Conservation (phyloP, 2,113 vertebrate species). For the Gallinago media region DNA sequence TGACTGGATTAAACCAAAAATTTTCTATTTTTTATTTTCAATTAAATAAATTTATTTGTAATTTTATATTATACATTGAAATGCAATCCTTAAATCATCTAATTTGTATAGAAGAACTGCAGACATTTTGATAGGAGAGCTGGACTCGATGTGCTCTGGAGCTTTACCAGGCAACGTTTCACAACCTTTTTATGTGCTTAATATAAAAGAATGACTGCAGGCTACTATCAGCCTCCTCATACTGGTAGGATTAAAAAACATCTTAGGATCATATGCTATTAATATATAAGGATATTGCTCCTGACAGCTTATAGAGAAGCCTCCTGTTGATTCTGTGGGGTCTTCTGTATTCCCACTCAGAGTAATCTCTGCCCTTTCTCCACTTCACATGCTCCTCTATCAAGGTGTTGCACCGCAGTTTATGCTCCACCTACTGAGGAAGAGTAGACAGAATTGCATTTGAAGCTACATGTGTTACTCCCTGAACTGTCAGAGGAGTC, state of each 20-base stretch:
- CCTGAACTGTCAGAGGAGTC: constrained; percentile 66
- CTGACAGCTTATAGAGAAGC: not conserved
- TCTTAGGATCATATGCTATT: not conserved
- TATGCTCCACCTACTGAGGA: not conserved
- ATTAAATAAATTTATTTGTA: not conserved
- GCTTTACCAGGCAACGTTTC: not conserved
- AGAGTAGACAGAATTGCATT: not conserved
- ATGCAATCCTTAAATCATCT: not conserved
- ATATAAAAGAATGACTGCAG: not conserved
- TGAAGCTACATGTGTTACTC: not conserved
- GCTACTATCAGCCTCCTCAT: not conserved
- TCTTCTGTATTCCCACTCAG: not conserved
- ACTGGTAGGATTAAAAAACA: not conserved
- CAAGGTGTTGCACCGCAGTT: not conserved
- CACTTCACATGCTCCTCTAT: not conserved
- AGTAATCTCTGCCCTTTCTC: not conserved
- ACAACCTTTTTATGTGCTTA: not conserved
- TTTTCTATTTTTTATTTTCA: not conserved
- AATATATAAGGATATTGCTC: not conserved
- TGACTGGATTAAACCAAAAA: not conserved
- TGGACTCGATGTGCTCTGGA: not conserved
- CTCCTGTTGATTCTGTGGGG: not conserved
- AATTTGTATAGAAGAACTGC: not conserved
- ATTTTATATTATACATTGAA: constrained; percentile 6
- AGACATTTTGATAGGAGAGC: not conserved